Conservation (phyloP, 2,797 vertebrate species). For the Heliangelus exortis region DNA sequence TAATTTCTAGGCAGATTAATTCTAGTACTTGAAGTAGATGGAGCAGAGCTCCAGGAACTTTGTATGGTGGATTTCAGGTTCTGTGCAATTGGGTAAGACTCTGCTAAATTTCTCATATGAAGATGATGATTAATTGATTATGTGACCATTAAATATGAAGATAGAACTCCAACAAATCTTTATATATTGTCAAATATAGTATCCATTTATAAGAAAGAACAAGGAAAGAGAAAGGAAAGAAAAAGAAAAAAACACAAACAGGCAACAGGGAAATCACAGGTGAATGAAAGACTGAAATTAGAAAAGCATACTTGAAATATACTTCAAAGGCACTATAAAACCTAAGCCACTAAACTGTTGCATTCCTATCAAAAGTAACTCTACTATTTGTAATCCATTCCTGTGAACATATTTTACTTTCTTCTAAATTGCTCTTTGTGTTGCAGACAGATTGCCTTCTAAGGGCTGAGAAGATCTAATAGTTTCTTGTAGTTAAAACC, state of each 20-base stretch:
- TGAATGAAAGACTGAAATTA: background rate
- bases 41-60: background rate
- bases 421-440: constrained; percentile 41
- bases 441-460: constrained; percentile 61
- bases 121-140: background rate
- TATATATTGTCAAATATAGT: background rate
- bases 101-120: background rate
- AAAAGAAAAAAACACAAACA: background rate
- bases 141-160: background rate
- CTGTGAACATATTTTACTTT: constrained; percentile 27
- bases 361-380: background rate
- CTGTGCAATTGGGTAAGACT: background rate
- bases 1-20: background rate
- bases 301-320: background rate
- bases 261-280: background rate
- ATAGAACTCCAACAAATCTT: background rate
- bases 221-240: background rate
- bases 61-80: background rate
- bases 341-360: background rate
- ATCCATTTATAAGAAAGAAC: background rate
- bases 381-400: background rate
- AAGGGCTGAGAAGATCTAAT: constrained; percentile 49
- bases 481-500: constrained; percentile 49
- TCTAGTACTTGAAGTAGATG: background rate
- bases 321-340: background rate